phyloP scores from a whole-genome alignment of 2,797 vertebrate genomes.

The Rallus crepitans region DNA sequence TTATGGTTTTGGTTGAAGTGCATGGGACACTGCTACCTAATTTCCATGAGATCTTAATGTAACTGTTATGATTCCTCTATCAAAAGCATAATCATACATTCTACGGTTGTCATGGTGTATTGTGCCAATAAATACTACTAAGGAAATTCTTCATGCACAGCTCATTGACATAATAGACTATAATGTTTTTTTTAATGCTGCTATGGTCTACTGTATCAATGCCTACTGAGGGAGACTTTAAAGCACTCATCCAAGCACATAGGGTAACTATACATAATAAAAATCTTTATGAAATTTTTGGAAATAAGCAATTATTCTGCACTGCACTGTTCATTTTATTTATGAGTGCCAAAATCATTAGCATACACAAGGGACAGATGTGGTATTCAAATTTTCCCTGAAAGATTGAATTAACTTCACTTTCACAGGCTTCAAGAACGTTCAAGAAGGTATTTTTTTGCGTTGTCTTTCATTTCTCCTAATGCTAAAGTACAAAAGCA shows the following conservation, averaged over 20 bases:
- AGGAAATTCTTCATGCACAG: conserved; percentile 66
- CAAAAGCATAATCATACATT: conserved; percentile 60
- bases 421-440: not conserved
- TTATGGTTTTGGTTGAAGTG: conserved; percentile 60
- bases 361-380: not conserved
- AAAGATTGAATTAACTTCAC: not conserved
- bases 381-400: conserved; percentile 36
- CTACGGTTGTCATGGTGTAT: conserved; percentile 25
- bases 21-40: conserved; percentile 57
- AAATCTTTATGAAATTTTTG: conserved; percentile 59
- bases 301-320: conserved; percentile 56
- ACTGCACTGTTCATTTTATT: conserved; percentile 60
- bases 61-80: conserved; percentile 47
- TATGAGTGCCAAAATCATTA: conserved; percentile 53
- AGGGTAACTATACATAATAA: conserved; percentile 40
- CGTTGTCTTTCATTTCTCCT: not conserved
- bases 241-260: conserved; percentile 54
- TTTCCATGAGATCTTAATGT: conserved; percentile 66
- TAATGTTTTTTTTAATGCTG: conserved; percentile 58
- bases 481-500: not conserved
- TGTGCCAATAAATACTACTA: conserved; percentile 65
- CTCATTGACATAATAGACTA: conserved; percentile 68
- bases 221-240: conserved; percentile 69
- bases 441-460: not conserved
- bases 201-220: conserved; percentile 65